Base-by-base conservation (phyloP, 2,888 invertebrate species). In the Corbicula japonica region DNA sequence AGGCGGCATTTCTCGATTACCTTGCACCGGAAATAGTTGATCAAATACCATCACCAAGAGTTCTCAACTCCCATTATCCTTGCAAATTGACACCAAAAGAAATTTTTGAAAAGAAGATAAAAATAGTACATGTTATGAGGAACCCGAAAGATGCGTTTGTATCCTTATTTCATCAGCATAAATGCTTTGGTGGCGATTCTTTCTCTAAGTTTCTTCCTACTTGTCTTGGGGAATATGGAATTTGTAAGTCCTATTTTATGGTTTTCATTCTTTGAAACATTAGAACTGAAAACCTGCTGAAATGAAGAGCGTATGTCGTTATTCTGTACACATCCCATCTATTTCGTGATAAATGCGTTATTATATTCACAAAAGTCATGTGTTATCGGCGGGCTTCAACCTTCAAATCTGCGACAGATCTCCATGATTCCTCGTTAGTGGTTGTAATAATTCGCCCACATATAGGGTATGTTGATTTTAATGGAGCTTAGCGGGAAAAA, bases 51-150 rank as follows among this genome's bases (percentile, higher is more conserved):
- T 56, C 56, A 1, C 56, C 56, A 12, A 56, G 56, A 30, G 30
- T 30, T 56, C 56, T 56, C 56, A 56, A 56, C 56, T 56, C 28
- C 32, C 56, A 56, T 30, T 56, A 56, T 15, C 56, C 56, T 28
- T n/a, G n/a, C 8, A 56, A 30, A 30, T 18, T 56, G 8, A 56
- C 30, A 30, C 56, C 56, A 6, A 30, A 26, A 23, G 28, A 30
- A 28, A 56, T 56, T 30, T 30, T 56, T 23, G 30, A 56, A 30
- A 56, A 56, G 30, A 56, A 56, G 32, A 56, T 30, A 26, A 56
- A 56, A 30, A 56, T 56, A 28, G 56, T 56, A 6, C 56, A 56
- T 56, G 56, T 56, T 56, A 26, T 28, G 30, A 56, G 56, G 30
- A 56, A 56, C 32, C 56, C 56, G 6, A 56, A 56, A 30, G 56